Evolutionary conservation across 2,888 invertebrate genomes (phyloP), one percentile per base, ranked within the genome.

Genomic region (Zele albiditarsus): DNA sequence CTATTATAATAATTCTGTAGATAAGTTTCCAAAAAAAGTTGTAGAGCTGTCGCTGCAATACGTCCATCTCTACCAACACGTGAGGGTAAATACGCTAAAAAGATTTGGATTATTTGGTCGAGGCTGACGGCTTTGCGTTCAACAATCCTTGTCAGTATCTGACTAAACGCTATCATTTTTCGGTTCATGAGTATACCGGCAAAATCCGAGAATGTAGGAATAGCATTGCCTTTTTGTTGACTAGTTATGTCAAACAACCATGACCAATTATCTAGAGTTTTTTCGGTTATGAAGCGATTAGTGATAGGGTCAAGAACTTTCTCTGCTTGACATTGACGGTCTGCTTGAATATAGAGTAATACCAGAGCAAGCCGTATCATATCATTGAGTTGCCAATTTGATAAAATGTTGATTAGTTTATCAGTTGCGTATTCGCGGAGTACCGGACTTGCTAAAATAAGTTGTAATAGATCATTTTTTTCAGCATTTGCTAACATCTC

Each of bases 21-120:
- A 78, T 89, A 89, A 49, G 83, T 87, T 73, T 89, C 89, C 25
- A 89, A 82, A 73, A 89, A 89, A 5, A 86, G 78, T 77, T 89
- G 89, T 33, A 89, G 77, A 3, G 87, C 86, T 80, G 90, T 82
- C 5, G 88, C 88, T 2, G 89, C 89, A 38, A 86, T 86, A 57
- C 88, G 87, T 3, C 89, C 89, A 60, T 89, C 90, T 84, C 91
- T 82, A 2, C 93, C 93, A 42, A 93, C 92, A 81, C 93, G 91
- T n/a, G 93, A 92, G 5, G 94, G 93, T 75, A 94, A 89, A 84
- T 93, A 94, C 77, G 93, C 93, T 74, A 94, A 85, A 82, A 93
- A 94, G 14, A 93, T 90, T 89, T 93, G 90, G 6, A 90, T 84
- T 76, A 89, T 79, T 83, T 90, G 90, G 75, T 90, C 89, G 70